Evolutionary conservation across 2,888 invertebrate species (phyloP).

Genomic region (Sinotaia quadrata): DNA sequence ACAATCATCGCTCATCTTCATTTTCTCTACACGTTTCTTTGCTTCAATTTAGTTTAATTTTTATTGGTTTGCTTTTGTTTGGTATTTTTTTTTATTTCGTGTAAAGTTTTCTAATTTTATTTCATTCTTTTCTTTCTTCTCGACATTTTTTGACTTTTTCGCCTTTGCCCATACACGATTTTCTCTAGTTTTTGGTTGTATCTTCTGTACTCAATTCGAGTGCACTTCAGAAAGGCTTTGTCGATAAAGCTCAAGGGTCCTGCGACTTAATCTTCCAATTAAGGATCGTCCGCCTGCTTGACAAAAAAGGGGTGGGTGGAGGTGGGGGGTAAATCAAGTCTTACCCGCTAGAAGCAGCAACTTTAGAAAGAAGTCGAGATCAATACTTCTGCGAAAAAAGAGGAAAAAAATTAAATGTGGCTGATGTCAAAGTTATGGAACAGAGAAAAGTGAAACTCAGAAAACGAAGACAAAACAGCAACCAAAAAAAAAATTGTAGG

Average conservation of each 20-base stretch:
- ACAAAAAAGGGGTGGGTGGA: too few relatives aligned
- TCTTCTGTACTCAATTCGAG: slow-evolving; percentile 22
- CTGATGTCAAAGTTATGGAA: neutral
- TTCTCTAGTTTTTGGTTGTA: slow-evolving; percentile 4
- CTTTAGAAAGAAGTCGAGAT: slow-evolving; percentile 15
- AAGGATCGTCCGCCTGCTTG: slow-evolving; percentile 23
- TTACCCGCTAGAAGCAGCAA: slow-evolving; percentile 28
- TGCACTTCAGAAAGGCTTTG: slow-evolving; percentile 20
- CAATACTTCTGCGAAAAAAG: slow-evolving; percentile 21
- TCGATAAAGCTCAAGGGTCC: slow-evolving; percentile 22
- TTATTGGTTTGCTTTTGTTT: neutral
- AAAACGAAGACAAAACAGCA: slow-evolving; percentile 5
- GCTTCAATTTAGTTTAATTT: neutral
- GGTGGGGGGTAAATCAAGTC: slow-evolving; percentile 30
- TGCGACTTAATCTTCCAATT: slow-evolving; percentile 30
- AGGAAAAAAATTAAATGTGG: neutral
- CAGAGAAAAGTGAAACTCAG: neutral
- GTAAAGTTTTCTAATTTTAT: slow-evolving; percentile 11
- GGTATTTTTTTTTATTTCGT: neutral
- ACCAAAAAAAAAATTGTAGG: neutral
- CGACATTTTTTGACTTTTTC: neutral
- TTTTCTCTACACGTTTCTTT: neutral
- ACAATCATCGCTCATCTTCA: neutral
- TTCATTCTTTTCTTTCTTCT: neutral
- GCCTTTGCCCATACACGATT: neutral